phyloP scores from a whole-genome alignment of 64 coral and sea anemone species.

The Pachyseris speciosa region DNA sequence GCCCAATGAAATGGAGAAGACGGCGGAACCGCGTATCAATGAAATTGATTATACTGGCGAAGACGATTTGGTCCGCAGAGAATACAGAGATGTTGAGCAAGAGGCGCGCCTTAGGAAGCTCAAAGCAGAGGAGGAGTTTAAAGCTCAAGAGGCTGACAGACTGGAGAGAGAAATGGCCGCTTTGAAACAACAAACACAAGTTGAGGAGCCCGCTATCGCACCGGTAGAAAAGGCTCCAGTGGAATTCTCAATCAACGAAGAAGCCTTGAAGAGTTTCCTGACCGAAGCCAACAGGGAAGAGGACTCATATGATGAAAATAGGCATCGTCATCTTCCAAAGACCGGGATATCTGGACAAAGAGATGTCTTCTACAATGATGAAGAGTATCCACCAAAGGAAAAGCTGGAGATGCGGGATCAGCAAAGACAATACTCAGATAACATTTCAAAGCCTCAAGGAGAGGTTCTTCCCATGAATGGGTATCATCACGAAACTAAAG shows the following conservation, averaged over 20 bases:
- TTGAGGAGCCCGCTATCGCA: background rate
- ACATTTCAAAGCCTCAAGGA: conserved; percentile 21
- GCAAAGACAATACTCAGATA: background rate
- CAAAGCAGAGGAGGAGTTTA: conserved; percentile 75
- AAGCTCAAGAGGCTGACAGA: conserved; percentile 70
- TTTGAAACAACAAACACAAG: conserved; percentile 31
- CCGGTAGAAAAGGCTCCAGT: conserved; percentile 15
- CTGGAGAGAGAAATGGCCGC: conserved; percentile 25
- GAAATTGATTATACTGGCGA: conserved; percentile 43
- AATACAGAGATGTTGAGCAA: conserved; percentile 48
- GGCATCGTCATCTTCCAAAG: background rate
- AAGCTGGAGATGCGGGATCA: background rate
- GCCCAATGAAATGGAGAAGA: conserved; percentile 62
- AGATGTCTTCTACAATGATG: background rate
- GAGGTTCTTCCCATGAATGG: conserved; percentile 13
- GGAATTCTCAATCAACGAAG: conserved; percentile 21
- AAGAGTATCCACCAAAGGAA: background rate
- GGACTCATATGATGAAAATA: background rate
- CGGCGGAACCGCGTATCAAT: background rate
- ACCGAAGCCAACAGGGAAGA: background rate
- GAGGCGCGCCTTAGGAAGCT: conserved; percentile 68
- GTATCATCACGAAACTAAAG: background rate
- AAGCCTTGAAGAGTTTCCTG: background rate
- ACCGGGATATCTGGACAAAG: background rate
- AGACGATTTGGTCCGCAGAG: conserved; percentile 33